Base-by-base conservation (phyloP, 2,113 vertebrate genomes). In the Mobula birostris region DNA sequence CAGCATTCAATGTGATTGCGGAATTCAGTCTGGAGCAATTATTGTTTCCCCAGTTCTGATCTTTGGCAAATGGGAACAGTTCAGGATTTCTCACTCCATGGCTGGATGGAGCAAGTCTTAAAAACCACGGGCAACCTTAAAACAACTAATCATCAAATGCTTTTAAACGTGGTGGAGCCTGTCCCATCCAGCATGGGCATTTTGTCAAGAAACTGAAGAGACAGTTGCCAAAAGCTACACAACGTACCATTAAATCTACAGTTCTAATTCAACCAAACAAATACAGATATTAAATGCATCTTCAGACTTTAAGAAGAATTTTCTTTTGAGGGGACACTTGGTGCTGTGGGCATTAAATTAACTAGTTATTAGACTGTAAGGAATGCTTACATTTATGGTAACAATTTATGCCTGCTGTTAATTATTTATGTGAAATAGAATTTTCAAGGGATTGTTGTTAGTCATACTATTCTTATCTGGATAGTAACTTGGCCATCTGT, bases 221-320 rank as follows among this genome's bases (percentile, higher is more conserved):
- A 72, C 6, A 9, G 12, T 72, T 93, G 91, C 91, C 91, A 93
- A 93, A 76, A 74, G 56, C 32, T 93, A 93, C 91, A 93, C 40
- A 93, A 56, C 36, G 14, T 76, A 74, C 91, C 32, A 93, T 70
- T 93, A 93, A 74, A 93, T 93, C 40, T 93, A 76, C 91, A 48
- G 68, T 48, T 14, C 90, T 5, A 17, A 93, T 72, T 72, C 19
- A 15, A 74, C 91, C 36, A 72, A 74, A 93, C 74, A 93, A 93
- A 93, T 93, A 76, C 36, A 56, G 91, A 93, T 74, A 93, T 93
- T 93, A 40, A 93, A 93, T 93, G 74, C 36, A 76, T 93, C 70
- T 76, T 93, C 24, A 29, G 40, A 56, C 74, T 93, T 48, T 72
- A 56, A 56, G 48, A 93, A 36, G 70, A 74, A 74, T 76, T 72